Evolutionary conservation across 2,797 vertebrate genomes (phyloP), one percentile per base, ranked within the genome.

Genomic region (Melopsittacus undulatus): DNA sequence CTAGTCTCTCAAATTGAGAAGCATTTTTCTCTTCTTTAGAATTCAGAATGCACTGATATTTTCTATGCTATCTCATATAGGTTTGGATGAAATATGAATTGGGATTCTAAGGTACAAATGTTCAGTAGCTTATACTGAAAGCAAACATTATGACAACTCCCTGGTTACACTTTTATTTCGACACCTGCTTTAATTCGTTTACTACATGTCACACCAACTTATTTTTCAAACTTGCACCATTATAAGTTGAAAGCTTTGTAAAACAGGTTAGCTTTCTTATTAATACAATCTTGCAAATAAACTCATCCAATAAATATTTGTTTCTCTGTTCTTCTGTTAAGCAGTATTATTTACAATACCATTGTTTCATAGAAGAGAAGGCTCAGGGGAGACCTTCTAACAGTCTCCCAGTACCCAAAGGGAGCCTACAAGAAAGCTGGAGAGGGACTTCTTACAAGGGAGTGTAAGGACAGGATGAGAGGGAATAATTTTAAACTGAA

Each of bases 151-250:
- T 9, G 40, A 54, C 21, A 59, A 63, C 8, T 18, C n/a, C 30
- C 12, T 43, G n/a, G 10, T 40, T 51, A 63, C 5, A 40, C 10
- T 69, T 79, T 21, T 5, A 6, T 46, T 79, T 46, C 69, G 38
- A 20, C 42, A 79, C 14, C 23, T 42, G 15, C 68, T 84, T 73
- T 43, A 56, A 32, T 26, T 54, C 3, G 24, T 74, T 79, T 63
- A 59, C 5, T 43, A 43, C 1, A 0, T 29, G 11, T 22, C 20
- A 9, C 0, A 1, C 48, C 48, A 70, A 48, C 16, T 67, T 70
- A 54, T 18, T 85, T 80, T 75, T 75, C n/a, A 78, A 64, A 68
- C 24, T 70, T 70, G 27, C 15, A 40, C 38, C 38, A 24, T 52
- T 85, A 14, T 29, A 78, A 88, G 26, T 10, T 49, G n/a, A 69